These are phyloP conservation scores for Steinernema khuongi DNA, from an alignment of 1,140 invertebrate genomes.

Conservation along the genomic window DNA sequence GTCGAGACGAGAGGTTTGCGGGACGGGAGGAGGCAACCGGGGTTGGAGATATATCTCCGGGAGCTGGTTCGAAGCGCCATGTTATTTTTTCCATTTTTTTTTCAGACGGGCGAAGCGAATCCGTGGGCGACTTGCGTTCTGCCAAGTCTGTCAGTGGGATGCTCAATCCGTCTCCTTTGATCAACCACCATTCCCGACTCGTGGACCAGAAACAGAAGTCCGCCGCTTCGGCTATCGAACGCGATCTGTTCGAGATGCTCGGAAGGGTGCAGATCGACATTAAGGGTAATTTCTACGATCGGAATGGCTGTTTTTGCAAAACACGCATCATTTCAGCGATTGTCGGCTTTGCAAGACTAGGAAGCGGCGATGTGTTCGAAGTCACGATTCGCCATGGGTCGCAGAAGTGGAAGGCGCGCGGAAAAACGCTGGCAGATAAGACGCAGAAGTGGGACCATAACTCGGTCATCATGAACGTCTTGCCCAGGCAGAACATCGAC, in stretches of 20 bases:
- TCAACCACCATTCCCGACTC: neutral
- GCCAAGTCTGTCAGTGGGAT: neutral
- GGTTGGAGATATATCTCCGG: neutral
- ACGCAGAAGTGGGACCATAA: conserved; percentile 65
- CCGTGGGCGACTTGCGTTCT: conserved; percentile 21
- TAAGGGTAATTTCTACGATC: conserved; percentile 24
- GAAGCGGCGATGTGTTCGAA: conserved; percentile 67
- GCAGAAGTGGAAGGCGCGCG: conserved; percentile 67
- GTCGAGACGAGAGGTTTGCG: neutral
- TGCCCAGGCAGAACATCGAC: conserved; percentile 63
- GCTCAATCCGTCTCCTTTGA: neutral
- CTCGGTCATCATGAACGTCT: conserved; percentile 62
- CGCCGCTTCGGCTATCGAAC: conserved; percentile 27
- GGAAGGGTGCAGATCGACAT: conserved; percentile 32
- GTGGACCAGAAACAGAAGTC: conserved; percentile 18
- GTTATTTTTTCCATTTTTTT: neutral
- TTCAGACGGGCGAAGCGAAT: conserved; percentile 18
- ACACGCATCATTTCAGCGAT: conserved; percentile 60
- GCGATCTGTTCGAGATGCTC: conserved; percentile 34
- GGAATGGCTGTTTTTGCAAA: neutral
- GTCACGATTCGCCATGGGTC: conserved; percentile 65
- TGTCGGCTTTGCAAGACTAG: conserved; percentile 66
- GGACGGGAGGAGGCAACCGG: neutral
- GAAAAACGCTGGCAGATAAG: conserved; percentile 64
- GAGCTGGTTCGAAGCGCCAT: neutral